Evolutionary conservation across 2,888 invertebrate genomes (phyloP).

Genomic region (Hoplodrina ambigua): DNA sequence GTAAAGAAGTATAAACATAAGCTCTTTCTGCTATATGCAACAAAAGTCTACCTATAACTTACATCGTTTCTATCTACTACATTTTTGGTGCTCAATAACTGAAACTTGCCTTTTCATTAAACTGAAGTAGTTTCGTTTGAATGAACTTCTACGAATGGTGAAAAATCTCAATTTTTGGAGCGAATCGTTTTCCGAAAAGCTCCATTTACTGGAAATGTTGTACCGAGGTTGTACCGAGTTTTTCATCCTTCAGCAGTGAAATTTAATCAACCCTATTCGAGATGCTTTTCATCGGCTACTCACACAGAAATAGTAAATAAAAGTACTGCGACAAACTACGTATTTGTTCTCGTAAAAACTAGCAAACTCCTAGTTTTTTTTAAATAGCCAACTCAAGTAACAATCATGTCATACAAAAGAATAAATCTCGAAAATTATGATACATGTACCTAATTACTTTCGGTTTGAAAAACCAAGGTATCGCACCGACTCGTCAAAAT

Average conservation of each 20-base stretch:
- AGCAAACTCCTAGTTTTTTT: background rate
- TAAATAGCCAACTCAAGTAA: background rate
- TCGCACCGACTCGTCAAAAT: background rate
- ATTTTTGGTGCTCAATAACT: background rate
- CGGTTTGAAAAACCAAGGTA: background rate
- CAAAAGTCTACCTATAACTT: background rate
- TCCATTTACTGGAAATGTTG: conserved; percentile 35
- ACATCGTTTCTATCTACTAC: background rate
- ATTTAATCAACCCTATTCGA: conserved; percentile 53
- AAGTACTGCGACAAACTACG: conserved; percentile 11
- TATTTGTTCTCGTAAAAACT: conserved; percentile 5
- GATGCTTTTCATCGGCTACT: conserved; percentile 39
- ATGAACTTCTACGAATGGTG: conserved; percentile 12
- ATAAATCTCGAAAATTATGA: no score
- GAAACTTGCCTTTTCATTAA: conserved; percentile 36
- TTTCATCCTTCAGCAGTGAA: conserved; percentile 34
- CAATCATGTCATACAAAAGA: no score
- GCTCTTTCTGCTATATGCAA: background rate
- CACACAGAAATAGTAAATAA: conserved; percentile 36
- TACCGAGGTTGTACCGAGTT: conserved; percentile 28
- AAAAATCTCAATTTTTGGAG: conserved; percentile 43
- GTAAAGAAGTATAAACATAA: background rate
- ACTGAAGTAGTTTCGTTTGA: conserved; percentile 29
- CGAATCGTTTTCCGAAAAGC: conserved; percentile 28
- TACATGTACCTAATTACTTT: no score